Percentiles rank a stretch among this genome's conserved stretches.
Evolutionary conservation across 2,797 vertebrate species (phyloP).

Genomic region (Hemibagrus guttatus): DNA sequence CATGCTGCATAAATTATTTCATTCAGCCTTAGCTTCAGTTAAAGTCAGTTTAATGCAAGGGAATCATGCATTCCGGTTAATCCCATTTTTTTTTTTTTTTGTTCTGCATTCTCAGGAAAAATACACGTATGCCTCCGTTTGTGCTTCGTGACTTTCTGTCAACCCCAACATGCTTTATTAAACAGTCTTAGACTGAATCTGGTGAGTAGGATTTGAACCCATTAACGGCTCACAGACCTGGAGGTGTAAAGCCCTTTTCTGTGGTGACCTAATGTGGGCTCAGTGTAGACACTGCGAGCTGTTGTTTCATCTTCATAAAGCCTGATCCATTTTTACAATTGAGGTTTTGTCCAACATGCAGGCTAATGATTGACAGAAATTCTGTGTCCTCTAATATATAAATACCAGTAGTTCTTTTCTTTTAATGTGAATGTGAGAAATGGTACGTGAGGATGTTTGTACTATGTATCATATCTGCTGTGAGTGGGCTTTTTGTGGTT

Average conservation of each 20-base stretch:
- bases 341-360: background rate
- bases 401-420: background rate
- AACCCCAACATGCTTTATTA: constrained; percentile 32
- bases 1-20: background rate
- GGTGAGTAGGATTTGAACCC: background rate
- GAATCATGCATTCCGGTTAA: background rate
- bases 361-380: background rate
- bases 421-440: background rate
- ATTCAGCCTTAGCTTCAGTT: background rate
- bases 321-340: background rate
- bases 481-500: constrained; percentile 48
- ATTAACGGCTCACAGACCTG: constrained; percentile 1
- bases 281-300: background rate
- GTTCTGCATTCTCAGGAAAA: background rate
- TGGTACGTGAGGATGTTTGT: background rate
- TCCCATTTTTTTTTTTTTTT: background rate
- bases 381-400: background rate
- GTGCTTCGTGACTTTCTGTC: constrained; percentile 10
- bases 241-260: constrained; percentile 25
- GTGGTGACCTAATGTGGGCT: constrained; percentile 6
- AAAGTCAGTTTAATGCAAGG: background rate
- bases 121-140: background rate
- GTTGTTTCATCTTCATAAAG: constrained; percentile 10
- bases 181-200: constrained; percentile 24
- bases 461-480: constrained; percentile 18